Evolutionary conservation across 2,888 invertebrate species (phyloP), one percentile per base, ranked within the genome.

Genomic region (Seira ritae): DNA sequence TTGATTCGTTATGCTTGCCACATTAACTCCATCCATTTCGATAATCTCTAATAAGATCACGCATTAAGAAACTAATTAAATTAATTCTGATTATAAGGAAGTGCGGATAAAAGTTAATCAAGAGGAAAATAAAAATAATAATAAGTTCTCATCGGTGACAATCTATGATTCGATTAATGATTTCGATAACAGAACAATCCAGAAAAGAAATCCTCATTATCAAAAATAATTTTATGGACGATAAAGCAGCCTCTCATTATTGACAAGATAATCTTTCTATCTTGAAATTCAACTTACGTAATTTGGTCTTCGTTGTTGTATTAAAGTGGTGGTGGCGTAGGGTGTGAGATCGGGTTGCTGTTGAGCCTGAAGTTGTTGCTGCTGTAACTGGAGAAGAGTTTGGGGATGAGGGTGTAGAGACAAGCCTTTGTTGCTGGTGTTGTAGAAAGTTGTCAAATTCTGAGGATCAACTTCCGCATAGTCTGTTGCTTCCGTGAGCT

Each of bases 251-350:
- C 23, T 77, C 69, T 24, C 62, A 77, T 69, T 75, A 75, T 23
- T 22, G 66, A 19, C n/a, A n/a, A n/a, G n/a, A n/a, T n/a, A n/a
- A n/a, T n/a, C n/a, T n/a, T n/a, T 8, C 66, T 20, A 4, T 4
- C 6, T 19, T 20, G 22, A 2, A 69, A 70, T 70, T 66, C 62
- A 66, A 80, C 89, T 84, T 88, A 89, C 89, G 84, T 89, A 89
- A 87, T 88, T 88, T 73, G 87, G 87, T 83, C 89, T 86, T 69
- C 89, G 50, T 65, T 85, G 85, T 67, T 88, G 89, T 87, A 95
- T 92, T 55, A 95, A 91, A 91, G 95, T 95, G 79, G 95, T 95
- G 0, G 95, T 95, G 2, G 95, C 95, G 88, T 95, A 95, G 0
- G 95, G 94, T 83, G 94, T 94, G 90, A 93, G 93, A 87, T 93